Evolutionary conservation across 2,888 invertebrate genomes (phyloP).

Genomic region (Crematogaster levior): DNA sequence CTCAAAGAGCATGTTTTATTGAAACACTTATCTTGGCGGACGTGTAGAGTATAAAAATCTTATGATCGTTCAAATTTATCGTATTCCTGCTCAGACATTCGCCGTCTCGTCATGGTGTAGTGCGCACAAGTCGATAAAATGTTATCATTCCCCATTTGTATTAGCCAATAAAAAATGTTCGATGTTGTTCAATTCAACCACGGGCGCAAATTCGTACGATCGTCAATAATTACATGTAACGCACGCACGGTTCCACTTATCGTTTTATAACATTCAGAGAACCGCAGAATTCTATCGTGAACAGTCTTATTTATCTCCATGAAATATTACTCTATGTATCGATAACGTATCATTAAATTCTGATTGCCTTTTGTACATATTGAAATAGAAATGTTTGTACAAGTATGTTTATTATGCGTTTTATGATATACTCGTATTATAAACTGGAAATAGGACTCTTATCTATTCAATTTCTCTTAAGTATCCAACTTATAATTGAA

Average conservation of each 20-base stretch:
- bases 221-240: slow-evolving; percentile 33
- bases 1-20: slow-evolving; percentile 78
- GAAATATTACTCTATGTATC: neutral
- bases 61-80: slow-evolving; percentile 70
- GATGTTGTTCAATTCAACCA: slow-evolving; percentile 31
- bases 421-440: slow-evolving; percentile 22
- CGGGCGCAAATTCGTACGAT: slow-evolving; percentile 13
- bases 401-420: neutral
- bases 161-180: slow-evolving; percentile 6
- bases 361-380: slow-evolving; percentile 24
- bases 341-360: slow-evolving; percentile 41
- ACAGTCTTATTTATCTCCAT: slow-evolving; percentile 29
- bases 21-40: slow-evolving; percentile 75
- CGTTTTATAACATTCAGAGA: slow-evolving; percentile 6
- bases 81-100: slow-evolving; percentile 51
- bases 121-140: slow-evolving; percentile 36
- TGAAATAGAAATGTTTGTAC: slow-evolving; percentile 19
- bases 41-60: slow-evolving; percentile 73
- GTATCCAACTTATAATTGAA: neutral
- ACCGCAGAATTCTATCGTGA: slow-evolving; percentile 11
- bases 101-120: slow-evolving; percentile 17
- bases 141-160: slow-evolving; percentile 36
- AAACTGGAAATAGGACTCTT: neutral
- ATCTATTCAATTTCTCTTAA: neutral
- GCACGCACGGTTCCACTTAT: neutral